Evolutionary conservation across 2,113 vertebrate genomes (phyloP).

Genomic region (Tachycineta bicolor): DNA sequence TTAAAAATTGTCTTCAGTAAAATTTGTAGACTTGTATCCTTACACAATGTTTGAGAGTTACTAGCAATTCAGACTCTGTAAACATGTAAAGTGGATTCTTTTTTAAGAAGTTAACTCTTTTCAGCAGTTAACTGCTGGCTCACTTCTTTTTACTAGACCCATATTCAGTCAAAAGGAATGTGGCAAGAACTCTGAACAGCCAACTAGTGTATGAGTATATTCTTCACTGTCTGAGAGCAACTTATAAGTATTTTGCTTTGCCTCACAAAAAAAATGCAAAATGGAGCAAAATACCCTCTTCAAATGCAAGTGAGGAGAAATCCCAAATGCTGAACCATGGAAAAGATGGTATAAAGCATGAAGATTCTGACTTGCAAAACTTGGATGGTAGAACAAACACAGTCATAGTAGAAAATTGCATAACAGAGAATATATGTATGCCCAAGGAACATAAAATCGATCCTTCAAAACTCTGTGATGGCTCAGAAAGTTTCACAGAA

Average conservation of each 20-base stretch:
- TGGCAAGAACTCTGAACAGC: slow-evolving; percentile 90
- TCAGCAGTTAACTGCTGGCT: neutral
- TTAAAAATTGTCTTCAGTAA: neutral
- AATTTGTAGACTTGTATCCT: neutral
- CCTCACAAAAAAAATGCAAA: slow-evolving; percentile 73
- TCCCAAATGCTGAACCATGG: neutral
- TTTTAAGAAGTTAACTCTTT: neutral
- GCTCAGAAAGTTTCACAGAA: slow-evolving; percentile 29
- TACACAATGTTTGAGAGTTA: neutral
- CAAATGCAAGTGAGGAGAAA: neutral
- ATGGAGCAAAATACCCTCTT: slow-evolving; percentile 33
- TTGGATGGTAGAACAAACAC: neutral
- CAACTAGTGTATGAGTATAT: slow-evolving; percentile 90
- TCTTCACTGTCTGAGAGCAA: slow-evolving; percentile 90
- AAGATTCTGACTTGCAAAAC: neutral
- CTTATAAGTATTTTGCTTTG: slow-evolving; percentile 93
- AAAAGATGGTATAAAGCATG: slow-evolving; percentile 31
- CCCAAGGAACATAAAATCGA: neutral
- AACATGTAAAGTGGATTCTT: neutral
- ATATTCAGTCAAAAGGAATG: slow-evolving; percentile 90
- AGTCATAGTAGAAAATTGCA: neutral
- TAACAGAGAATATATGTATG: neutral
- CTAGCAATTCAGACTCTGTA: neutral
- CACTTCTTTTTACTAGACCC: slow-evolving; percentile 79
- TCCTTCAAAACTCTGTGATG: slow-evolving; percentile 29